Base-by-base conservation (phyloP, 2,888 invertebrate genomes). In the Cheilosia vernalis region DNA sequence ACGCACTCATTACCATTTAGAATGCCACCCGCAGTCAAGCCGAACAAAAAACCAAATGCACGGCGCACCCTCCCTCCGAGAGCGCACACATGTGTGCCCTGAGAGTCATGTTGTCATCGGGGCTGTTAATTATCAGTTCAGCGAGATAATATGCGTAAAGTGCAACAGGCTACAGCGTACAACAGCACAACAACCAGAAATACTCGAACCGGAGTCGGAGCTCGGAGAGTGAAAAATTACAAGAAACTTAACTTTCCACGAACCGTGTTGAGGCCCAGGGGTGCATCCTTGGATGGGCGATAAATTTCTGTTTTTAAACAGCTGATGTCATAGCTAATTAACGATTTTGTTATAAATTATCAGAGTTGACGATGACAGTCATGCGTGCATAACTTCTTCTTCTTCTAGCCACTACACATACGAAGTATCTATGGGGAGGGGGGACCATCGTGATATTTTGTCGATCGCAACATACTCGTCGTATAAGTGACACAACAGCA, bases 301-400 rank as follows among this genome's bases (percentile, higher is more conserved):
- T 84, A 81, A 76, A 81, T 81, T 61, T 67, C 55, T 72, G 9
- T 63, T 72, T 56, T 30, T 51, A 69, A 89, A 89, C 90, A 90
- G 90, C 90, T 91, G 91, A 90, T 91, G 91, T 90, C 89, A 89
- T 90, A 89, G 90, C 91, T 91, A 91, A 91, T 91, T 91, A 91
- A 91, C 90, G 90, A 90, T 89, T 90, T 90, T 89, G 90, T 90
- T 90, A 90, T 91, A 91, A 91, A 91, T 90, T 90, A 90, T 72
- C 55, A 58, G 61, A 76, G 24, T 58, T 77, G 74, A 85, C 70
- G 85, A 85, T 85, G 81, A 85, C 76, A 85, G 81, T 85, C 76
- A 81, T 85, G 81, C 70, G 58, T 72, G 64, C 58, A 67, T 58
- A 30, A 51, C 30, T 42, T 51, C 53, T 61, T 51, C 40, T 33